Percentiles rank a stretch among this genome's conserved stretches.
phyloP scores from a whole-genome alignment of 2,797 vertebrate genomes.

The Clarias fuscus region DNA sequence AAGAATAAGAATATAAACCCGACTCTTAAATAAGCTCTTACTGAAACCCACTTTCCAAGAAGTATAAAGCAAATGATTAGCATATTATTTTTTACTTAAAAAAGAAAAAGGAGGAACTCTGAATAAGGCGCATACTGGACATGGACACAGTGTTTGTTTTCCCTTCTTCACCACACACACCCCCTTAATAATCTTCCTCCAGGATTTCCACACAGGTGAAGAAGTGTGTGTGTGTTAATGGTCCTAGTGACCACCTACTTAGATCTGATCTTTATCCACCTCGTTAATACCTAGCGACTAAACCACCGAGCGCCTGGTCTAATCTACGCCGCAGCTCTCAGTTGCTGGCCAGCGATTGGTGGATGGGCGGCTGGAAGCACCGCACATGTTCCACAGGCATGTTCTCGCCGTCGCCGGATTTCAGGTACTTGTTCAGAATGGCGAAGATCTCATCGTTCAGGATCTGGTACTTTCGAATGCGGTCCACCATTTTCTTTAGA shows the following conservation, averaged over 20 bases:
- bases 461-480: slow-evolving; percentile 96
- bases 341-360: slow-evolving; percentile 96
- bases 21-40: slow-evolving; percentile 71
- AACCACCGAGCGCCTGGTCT: slow-evolving; percentile 61
- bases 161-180: slow-evolving; percentile 33
- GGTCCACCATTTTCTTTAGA: slow-evolving; percentile 98
- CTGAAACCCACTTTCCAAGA: slow-evolving; percentile 68
- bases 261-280: background rate
- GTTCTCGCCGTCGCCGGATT: slow-evolving; percentile 92
- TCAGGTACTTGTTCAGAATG: slow-evolving; percentile 95
- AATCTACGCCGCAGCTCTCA: slow-evolving; percentile 66
- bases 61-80: slow-evolving; percentile 73
- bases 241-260: slow-evolving; percentile 20
- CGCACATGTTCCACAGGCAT: slow-evolving; percentile 95
- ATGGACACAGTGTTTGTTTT: slow-evolving; percentile 67
- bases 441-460: slow-evolving; percentile 95
- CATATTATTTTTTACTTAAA: slow-evolving; percentile 42
- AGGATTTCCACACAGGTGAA: background rate
- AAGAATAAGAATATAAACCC: slow-evolving; percentile 61
- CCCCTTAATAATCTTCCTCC: too few species aligned
- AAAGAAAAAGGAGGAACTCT: slow-evolving; percentile 59
- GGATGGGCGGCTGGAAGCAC: slow-evolving; percentile 98
- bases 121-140: slow-evolving; percentile 75
- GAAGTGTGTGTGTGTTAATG: slow-evolving; percentile 27
- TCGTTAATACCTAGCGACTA: background rate